Evolutionary conservation across 1,140 invertebrate genomes (phyloP).

Genomic region (Cotesia chilonis): DNA sequence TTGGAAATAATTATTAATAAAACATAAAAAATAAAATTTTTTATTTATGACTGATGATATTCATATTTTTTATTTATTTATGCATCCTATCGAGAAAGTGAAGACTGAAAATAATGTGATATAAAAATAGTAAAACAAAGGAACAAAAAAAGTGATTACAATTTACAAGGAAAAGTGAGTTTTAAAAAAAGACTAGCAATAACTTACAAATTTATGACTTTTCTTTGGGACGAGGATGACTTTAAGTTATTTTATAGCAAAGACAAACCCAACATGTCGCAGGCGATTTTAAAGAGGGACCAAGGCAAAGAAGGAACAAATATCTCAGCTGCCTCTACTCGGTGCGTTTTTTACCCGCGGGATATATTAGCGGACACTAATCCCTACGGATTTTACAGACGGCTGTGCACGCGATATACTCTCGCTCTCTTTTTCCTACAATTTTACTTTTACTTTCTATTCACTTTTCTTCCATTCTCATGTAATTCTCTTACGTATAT

Average conservation of each 20-base stretch:
- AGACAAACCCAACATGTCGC: constrained; percentile 48
- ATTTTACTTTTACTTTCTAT: constrained; percentile 15
- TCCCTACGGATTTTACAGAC: constrained; percentile 59
- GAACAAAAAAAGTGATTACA: constrained; percentile 1
- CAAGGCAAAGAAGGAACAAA: constrained; percentile 47
- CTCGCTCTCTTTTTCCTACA: constrained; percentile 20
- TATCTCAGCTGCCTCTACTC: constrained; percentile 56
- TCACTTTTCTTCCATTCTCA: background rate
- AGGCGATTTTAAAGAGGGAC: constrained; percentile 15
- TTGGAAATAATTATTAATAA: too few relatives aligned
- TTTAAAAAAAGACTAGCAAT: constrained; percentile 38
- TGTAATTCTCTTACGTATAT: background rate
- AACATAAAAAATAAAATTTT: too few relatives aligned
- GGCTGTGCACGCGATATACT: constrained; percentile 43
- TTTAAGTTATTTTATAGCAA: constrained; percentile 56
- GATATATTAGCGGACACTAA: constrained; percentile 63
- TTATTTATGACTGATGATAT: too few relatives aligned
- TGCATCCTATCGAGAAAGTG: too few relatives aligned
- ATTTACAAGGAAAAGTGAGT: constrained; percentile 22
- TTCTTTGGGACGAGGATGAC: constrained; percentile 41
- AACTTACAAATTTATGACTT: constrained; percentile 59
- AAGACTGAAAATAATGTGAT: background rate
- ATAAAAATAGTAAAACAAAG: background rate
- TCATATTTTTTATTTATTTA: too few relatives aligned
- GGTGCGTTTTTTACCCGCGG: constrained; percentile 56